Conservation (phyloP, 2,797 vertebrate species). For the Carcharodon carcharias region DNA sequence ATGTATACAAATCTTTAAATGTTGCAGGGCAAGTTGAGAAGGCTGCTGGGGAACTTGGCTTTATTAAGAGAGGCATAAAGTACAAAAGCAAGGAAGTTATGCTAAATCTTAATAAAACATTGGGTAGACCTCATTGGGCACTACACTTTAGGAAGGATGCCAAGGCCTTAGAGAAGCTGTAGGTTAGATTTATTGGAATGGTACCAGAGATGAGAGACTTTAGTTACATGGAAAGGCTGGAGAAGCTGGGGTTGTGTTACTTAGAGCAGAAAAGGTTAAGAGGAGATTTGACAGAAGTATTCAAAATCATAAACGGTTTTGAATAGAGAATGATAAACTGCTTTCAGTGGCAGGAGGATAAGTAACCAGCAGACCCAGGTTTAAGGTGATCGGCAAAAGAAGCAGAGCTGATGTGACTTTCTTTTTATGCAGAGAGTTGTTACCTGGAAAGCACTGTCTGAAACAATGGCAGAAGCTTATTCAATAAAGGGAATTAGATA, state of each 20-base stretch:
- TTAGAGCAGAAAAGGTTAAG: background rate
- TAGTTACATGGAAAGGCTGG: too few species aligned
- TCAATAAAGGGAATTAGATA: background rate
- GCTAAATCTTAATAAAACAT: background rate
- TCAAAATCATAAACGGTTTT: background rate
- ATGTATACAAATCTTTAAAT: background rate
- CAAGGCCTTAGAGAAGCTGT: background rate
- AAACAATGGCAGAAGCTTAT: background rate
- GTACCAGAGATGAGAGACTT: background rate
- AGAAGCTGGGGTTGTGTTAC: background rate
- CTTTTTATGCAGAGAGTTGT: background rate
- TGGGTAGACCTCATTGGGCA: background rate
- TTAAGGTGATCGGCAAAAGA: background rate
- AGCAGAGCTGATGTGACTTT: background rate
- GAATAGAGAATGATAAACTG: background rate
- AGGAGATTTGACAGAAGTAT: background rate
- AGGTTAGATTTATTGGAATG: background rate
- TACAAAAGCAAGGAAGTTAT: background rate
- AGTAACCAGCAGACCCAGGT: background rate
- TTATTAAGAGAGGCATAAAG: background rate
- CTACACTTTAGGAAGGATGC: background rate
- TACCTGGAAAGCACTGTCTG: background rate
- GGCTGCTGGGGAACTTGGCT: background rate
- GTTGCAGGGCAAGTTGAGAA: background rate
- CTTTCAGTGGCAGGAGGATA: background rate